Evolutionary conservation across 2,888 invertebrate species (phyloP).

Genomic region (Apodemia mormo): DNA sequence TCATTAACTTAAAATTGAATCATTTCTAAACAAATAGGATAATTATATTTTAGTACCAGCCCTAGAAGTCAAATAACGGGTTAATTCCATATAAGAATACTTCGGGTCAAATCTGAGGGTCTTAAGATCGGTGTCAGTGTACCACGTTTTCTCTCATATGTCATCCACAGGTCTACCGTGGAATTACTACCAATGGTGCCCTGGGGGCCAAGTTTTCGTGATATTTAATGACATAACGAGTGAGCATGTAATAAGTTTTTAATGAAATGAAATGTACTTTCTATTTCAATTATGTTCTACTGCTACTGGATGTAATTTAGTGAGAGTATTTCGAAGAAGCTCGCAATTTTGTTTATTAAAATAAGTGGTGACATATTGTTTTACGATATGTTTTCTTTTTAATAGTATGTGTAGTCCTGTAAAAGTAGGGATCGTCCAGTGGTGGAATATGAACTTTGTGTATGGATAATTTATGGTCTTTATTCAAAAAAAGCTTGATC

Average conservation of each 20-base stretch:
- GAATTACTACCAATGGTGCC: slow-evolving; percentile 46
- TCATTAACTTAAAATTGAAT: too few species aligned
- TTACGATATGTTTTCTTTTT: neutral
- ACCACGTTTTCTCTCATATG: slow-evolving; percentile 71
- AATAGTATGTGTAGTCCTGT: neutral
- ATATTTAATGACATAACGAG: slow-evolving; percentile 47
- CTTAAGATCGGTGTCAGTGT: slow-evolving; percentile 72
- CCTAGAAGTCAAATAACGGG: slow-evolving; percentile 66
- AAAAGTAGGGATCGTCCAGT: too few species aligned
- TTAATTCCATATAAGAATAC: slow-evolving; percentile 71
- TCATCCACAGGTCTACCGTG: slow-evolving; percentile 53
- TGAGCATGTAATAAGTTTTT: slow-evolving; percentile 47
- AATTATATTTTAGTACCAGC: slow-evolving; percentile 41
- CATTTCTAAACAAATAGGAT: too few species aligned
- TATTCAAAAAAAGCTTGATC: too few species aligned
- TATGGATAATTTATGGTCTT: too few species aligned
- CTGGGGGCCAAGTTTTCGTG: slow-evolving; percentile 41
- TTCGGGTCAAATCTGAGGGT: slow-evolving; percentile 70
- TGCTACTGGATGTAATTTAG: slow-evolving; percentile 44
- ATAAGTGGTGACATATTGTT: slow-evolving; percentile 21
- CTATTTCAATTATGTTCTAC: slow-evolving; percentile 57
- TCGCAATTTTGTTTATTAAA: slow-evolving; percentile 31
- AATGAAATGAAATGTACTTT: slow-evolving; percentile 57
- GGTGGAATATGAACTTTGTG: too few species aligned
- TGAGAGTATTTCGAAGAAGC: slow-evolving; percentile 40